Evolutionary conservation across 64 coral and sea anemone species (phyloP).

Genomic region (Pocillopora damicornis): DNA sequence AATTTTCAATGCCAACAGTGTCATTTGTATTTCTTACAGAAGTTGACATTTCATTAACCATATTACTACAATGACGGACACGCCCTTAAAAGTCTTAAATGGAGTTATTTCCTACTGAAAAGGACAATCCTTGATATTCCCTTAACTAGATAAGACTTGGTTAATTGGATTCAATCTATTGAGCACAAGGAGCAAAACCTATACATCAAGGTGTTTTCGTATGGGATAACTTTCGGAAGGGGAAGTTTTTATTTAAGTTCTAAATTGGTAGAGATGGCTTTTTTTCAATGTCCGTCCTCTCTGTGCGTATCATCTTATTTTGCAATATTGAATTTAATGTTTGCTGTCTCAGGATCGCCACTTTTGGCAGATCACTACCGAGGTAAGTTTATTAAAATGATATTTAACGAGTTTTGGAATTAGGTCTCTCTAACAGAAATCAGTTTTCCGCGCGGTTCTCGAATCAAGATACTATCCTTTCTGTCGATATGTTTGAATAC

Average conservation of each 20-base stretch:
- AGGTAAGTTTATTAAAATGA: neutral
- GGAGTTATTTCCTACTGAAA: neutral
- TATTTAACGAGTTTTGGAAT: neutral
- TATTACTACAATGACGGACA: neutral
- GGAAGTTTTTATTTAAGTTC: neutral
- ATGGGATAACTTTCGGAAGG: neutral
- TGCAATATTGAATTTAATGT: neutral
- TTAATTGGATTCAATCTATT: neutral
- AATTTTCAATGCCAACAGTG: neutral
- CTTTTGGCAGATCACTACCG: constrained; percentile 29
- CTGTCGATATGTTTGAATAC: too few species aligned
- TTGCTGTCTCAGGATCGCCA: neutral
- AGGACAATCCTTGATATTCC: neutral
- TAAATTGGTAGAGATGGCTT: neutral
- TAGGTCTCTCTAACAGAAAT: too few species aligned
- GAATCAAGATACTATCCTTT: too few species aligned
- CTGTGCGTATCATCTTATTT: neutral
- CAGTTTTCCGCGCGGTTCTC: too few species aligned
- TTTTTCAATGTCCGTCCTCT: too few species aligned
- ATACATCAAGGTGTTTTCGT: neutral
- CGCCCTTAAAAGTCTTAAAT: neutral
- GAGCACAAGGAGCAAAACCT: neutral
- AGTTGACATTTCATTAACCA: neutral
- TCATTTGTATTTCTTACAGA: neutral
- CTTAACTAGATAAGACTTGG: neutral